Conservation (phyloP, 2,888 invertebrate species). For the Empis stercorea region DNA sequence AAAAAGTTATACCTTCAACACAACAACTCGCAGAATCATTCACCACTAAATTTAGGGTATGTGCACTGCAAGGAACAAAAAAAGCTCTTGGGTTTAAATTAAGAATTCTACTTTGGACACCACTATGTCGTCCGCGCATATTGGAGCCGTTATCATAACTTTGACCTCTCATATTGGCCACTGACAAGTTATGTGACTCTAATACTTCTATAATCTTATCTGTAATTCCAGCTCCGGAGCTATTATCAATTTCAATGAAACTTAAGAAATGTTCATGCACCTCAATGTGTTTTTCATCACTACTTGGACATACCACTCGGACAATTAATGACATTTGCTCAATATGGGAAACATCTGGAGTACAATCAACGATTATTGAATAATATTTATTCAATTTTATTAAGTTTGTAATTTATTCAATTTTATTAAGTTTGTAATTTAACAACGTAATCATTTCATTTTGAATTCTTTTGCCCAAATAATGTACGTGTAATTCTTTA, state of each 20-base stretch:
- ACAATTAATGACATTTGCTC: constrained; percentile 3
- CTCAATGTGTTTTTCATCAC: not conserved
- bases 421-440: constrained; percentile 2
- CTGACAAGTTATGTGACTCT: not conserved
- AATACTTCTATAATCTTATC: not conserved
- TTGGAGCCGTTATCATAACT: constrained; percentile 4
- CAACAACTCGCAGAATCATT: not conserved
- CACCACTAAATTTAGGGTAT: constrained; percentile 4
- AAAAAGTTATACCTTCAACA: constrained; percentile 3
- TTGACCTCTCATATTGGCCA: constrained; percentile 2
- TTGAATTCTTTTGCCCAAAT: constrained; percentile 4
- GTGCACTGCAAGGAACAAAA: constrained; percentile 5
- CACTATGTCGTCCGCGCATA: constrained; percentile 4
- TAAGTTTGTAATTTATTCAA: constrained; percentile 2
- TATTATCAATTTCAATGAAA: not conserved
- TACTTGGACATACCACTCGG: constrained; percentile 1
- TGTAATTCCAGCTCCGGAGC: not conserved
- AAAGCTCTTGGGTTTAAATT: constrained; percentile 4
- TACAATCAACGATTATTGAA: constrained; percentile 5
- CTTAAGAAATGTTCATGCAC: not conserved
- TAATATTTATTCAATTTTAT: constrained; percentile 6
- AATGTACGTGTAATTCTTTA: not conserved
- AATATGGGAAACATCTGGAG: constrained; percentile 3
- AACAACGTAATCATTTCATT: constrained; percentile 5
- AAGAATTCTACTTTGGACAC: constrained; percentile 3